Percentiles rank a stretch among this genome's conserved stretches.
Conservation (phyloP, 2,113 vertebrate species). For the Leptosomus discolor region DNA sequence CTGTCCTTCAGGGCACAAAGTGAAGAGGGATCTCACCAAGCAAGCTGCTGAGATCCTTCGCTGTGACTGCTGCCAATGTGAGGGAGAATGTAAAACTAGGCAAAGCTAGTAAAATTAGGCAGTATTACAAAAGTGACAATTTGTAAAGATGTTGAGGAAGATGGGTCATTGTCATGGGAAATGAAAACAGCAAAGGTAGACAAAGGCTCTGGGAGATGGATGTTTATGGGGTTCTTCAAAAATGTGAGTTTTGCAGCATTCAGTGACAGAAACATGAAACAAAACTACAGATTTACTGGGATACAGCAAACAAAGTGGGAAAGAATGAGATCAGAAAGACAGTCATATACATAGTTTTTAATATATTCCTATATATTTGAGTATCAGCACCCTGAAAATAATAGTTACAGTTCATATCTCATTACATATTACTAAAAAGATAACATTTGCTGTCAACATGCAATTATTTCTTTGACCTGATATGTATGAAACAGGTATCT, state of each 20-base stretch:
- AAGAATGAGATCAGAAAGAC: neutral
- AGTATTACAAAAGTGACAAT: neutral
- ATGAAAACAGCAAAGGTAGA: neutral
- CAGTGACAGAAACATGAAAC: neutral
- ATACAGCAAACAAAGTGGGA: neutral
- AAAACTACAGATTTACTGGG: neutral
- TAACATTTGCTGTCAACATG: neutral
- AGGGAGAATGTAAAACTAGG: neutral
- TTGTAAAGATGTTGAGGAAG: neutral
- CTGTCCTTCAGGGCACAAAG: rapidly evolving
- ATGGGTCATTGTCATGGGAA: neutral
- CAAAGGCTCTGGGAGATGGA: neutral
- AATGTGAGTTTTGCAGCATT: neutral
- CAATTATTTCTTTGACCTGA: neutral
- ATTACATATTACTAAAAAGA: neutral
- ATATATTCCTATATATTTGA: neutral
- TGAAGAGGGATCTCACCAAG: neutral
- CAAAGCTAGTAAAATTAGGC: neutral
- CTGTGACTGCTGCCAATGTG: rapidly evolving
- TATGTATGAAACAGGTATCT: neutral
- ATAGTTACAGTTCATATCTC: neutral
- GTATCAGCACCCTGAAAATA: neutral
- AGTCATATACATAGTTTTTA: neutral
- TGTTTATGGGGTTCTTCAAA: neutral
- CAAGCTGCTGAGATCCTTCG: neutral